phyloP scores from a whole-genome alignment of 1,140 invertebrate species.

The Atta cephalotes region DNA sequence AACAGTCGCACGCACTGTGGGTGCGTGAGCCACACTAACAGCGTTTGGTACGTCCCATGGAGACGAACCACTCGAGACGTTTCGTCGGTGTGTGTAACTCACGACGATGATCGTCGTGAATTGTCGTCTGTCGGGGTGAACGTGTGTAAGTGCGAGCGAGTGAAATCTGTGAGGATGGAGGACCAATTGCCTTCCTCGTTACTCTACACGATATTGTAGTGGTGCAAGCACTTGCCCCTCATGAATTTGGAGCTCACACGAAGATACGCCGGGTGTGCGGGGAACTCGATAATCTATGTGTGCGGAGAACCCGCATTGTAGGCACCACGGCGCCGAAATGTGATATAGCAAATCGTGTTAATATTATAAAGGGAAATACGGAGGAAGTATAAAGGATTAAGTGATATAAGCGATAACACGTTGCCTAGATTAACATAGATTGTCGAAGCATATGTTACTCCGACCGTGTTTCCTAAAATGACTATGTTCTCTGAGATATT shows the following conservation, averaged over 20 bases:
- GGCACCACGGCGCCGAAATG: constrained; percentile 34
- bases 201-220: neutral
- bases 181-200: constrained; percentile 40
- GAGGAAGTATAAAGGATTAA: constrained; percentile 32
- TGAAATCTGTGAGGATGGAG: constrained; percentile 22
- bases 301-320: constrained; percentile 44
- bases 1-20: constrained; percentile 60
- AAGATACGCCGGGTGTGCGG: constrained; percentile 28
- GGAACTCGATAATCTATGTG: constrained; percentile 40
- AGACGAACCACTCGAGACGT: constrained; percentile 61
- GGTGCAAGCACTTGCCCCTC: constrained; percentile 35
- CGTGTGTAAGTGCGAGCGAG: constrained; percentile 9
- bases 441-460: constrained; percentile 4
- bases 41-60: constrained; percentile 5
- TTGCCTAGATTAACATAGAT: constrained; percentile 29
- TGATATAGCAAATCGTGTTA: constrained; percentile 46
- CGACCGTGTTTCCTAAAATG: neutral
- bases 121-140: constrained; percentile 34
- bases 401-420: neutral
- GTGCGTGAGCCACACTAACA: constrained; percentile 61
- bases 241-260: constrained; percentile 40
- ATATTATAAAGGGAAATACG: constrained; percentile 24
- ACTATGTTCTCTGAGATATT: neutral
- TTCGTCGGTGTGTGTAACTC: constrained; percentile 8
- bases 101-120: constrained; percentile 38